These are phyloP conservation scores for Catocala sponsa DNA, from an alignment of 2,888 invertebrate genomes.

Conservation along the genomic window DNA sequence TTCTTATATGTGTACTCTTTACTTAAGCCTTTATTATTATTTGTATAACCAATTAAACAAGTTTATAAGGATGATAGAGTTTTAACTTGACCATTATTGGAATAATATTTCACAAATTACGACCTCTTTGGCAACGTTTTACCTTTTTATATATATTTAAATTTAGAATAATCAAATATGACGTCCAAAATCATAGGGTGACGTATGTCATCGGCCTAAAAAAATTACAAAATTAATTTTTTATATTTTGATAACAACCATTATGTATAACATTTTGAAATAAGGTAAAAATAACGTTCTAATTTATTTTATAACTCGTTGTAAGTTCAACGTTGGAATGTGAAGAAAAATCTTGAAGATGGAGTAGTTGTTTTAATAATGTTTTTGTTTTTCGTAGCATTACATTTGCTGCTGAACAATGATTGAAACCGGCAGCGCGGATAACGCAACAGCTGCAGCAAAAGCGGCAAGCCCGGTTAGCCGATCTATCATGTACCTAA, in stretches of 20 bases:
- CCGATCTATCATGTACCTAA: conserved; percentile 22
- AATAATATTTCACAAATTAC: no score
- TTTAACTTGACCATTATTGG: no score
- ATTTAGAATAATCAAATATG: conserved; percentile 70
- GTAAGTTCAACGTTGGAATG: conserved; percentile 15
- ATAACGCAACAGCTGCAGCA: conserved; percentile 66
- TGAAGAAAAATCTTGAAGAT: conserved; percentile 22
- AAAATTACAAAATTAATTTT: conserved; percentile 79
- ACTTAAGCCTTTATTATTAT: no score
- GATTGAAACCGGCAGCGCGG: conserved; percentile 77
- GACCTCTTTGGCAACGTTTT: neutral
- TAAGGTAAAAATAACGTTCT: conserved; percentile 65
- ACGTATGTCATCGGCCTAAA: conserved; percentile 77
- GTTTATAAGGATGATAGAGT: no score
- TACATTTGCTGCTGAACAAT: conserved; percentile 68
- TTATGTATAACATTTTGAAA: conserved; percentile 74
- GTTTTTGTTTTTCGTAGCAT: conserved; percentile 52
- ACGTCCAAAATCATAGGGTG: conserved; percentile 68
- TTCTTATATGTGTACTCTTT: no score
- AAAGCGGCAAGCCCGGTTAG: conserved; percentile 58
- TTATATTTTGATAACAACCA: conserved; percentile 75
- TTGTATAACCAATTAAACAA: no score
- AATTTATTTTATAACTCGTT: conserved; percentile 44
- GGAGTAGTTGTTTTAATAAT: conserved; percentile 24
- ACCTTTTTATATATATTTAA: conserved; percentile 54